Conservation (phyloP, 2,888 invertebrate genomes). For the Rosalia funebris region DNA sequence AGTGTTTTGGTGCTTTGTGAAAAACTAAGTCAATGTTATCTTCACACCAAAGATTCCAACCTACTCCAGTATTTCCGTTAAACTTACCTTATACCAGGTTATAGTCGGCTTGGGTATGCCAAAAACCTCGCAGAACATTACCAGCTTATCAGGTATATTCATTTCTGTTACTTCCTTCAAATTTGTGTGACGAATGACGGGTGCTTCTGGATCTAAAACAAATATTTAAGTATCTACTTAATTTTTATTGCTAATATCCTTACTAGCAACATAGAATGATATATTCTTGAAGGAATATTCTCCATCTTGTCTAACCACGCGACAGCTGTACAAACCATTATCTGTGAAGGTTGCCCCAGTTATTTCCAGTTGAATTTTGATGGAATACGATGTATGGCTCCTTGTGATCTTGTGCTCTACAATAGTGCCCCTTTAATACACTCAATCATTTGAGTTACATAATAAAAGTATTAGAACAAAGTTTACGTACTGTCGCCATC, state of each 20-base stretch:
- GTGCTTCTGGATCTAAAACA: conserved; percentile 63
- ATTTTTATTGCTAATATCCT: conserved; percentile 17
- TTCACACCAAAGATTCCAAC: too few relatives aligned
- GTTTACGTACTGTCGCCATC: conserved; percentile 29
- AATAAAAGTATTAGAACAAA: conserved; percentile 5
- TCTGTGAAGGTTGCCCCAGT: conserved; percentile 37
- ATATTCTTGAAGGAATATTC: conserved; percentile 27
- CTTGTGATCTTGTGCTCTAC: conserved; percentile 32
- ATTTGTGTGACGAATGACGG: conserved; percentile 64
- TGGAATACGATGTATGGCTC: conserved; percentile 46
- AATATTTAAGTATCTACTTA: conserved; percentile 13
- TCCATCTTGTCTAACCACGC: conserved; percentile 18
- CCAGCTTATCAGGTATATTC: conserved; percentile 57
- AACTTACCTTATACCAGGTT: conserved; percentile 77
- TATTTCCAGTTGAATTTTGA: conserved; percentile 43
- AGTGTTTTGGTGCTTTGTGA: too few relatives aligned
- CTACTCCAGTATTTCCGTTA: too few relatives aligned
- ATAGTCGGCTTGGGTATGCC: conserved; percentile 74
- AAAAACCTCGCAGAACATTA: conserved; percentile 67
- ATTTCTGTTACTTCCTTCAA: conserved; percentile 61
- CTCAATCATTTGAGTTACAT: too few relatives aligned
- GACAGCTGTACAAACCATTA: conserved; percentile 48
- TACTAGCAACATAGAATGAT: conserved; percentile 39
- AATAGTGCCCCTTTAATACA: too few relatives aligned
- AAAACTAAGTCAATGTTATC: too few relatives aligned